Percentiles rank a stretch among this genome's conserved stretches.
These are phyloP conservation scores for Okamejei kenojei DNA, from an alignment of 2,797 vertebrate genomes.

Conservation along the genomic window DNA sequence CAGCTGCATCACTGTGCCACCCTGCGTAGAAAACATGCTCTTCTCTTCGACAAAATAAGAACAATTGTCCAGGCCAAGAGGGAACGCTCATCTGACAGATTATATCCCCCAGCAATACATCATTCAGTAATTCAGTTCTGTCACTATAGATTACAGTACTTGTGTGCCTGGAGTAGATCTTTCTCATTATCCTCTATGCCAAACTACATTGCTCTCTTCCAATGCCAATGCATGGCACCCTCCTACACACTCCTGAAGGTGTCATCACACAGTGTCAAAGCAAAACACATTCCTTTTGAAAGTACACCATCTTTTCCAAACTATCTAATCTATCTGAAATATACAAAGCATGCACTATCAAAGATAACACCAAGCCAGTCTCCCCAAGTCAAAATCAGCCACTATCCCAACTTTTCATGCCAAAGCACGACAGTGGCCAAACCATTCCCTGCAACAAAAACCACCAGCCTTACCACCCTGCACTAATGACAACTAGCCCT, in stretches of 20 bases:
- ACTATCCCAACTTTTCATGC: too few species aligned
- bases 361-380: too few species aligned
- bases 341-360: too few species aligned
- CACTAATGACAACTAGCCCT: too few species aligned
- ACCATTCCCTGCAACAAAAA: too few species aligned
- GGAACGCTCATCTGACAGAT: not conserved
- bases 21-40: not conserved
- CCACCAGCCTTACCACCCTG: too few species aligned
- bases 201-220: not conserved
- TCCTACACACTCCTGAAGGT: not conserved
- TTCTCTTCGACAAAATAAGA: not conserved
- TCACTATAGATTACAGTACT: not conserved
- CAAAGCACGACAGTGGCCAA: too few species aligned
- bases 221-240: not conserved
- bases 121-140: not conserved
- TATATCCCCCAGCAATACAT: not conserved
- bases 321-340: too few species aligned
- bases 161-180: not conserved
- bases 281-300: not conserved
- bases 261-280: not conserved
- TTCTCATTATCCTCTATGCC: not conserved
- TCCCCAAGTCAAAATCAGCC: too few species aligned
- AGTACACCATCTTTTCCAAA: too few species aligned
- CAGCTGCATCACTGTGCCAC: too few species aligned
- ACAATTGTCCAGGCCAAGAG: not conserved